These are phyloP conservation scores for Drosophila pectinifera DNA, from an alignment of 1,140 invertebrate species.

Conservation along the genomic window DNA sequence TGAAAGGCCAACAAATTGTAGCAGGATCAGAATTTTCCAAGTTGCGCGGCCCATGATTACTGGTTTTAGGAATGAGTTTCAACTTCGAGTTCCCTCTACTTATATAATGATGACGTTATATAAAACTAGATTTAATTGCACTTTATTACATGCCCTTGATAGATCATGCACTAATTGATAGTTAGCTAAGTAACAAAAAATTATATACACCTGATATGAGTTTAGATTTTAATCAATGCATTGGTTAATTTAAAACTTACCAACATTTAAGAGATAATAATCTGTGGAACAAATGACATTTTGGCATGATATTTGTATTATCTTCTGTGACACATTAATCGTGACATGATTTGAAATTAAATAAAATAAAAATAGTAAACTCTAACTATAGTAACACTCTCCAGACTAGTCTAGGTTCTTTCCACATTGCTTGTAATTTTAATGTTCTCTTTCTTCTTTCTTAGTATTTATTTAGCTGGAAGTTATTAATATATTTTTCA, in stretches of 20 bases:
- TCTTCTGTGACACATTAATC: background rate
- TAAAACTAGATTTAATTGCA: background rate
- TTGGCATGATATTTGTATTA: background rate
- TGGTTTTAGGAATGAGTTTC: background rate
- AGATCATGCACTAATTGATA: background rate
- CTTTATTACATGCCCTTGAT: background rate
- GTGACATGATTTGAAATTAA: too few relatives aligned
- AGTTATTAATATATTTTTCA: too few relatives aligned
- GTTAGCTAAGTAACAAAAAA: background rate
- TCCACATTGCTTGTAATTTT: background rate
- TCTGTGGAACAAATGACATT: background rate
- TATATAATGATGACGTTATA: background rate
- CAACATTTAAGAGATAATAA: background rate
- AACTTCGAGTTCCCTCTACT: background rate
- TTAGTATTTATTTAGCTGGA: too few relatives aligned
- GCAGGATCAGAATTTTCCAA: constrained; percentile 5
- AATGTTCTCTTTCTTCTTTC: too few relatives aligned
- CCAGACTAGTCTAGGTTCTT: too few relatives aligned
- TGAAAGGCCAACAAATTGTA: background rate
- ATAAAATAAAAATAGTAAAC: too few relatives aligned
- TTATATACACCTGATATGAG: background rate
- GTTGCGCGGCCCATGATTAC: background rate
- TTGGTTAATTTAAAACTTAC: too few relatives aligned
- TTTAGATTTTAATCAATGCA: background rate
- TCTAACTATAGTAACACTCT: too few relatives aligned